A percentile compares a stretch with the other conserved stretches of the same genome.
Conservation (phyloP, 2,888 invertebrate species). For the Acronicta alni region DNA sequence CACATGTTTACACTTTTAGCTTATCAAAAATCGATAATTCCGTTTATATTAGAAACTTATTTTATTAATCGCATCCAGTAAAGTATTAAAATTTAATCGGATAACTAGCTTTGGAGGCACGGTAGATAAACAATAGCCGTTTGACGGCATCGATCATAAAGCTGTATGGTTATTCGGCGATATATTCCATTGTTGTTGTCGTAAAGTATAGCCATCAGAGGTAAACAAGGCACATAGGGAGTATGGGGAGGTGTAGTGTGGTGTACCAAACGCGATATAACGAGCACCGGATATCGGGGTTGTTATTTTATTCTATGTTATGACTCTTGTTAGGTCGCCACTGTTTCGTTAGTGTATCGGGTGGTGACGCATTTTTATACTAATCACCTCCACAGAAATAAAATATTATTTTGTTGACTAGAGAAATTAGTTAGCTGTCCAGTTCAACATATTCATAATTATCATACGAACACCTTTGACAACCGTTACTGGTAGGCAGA, state of each 20-base stretch:
- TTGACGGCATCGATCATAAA: constrained; percentile 34
- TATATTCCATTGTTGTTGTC: constrained; percentile 38
- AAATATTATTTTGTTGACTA: too few relatives aligned
- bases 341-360: constrained; percentile 60
- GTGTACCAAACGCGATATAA: constrained; percentile 71
- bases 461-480: too few relatives aligned
- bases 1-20: constrained; percentile 41
- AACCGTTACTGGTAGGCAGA: too few relatives aligned
- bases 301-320: constrained; percentile 76
- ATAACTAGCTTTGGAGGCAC: constrained; percentile 23
- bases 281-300: constrained; percentile 71
- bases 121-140: constrained; percentile 34
- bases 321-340: constrained; percentile 73
- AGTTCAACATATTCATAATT: too few relatives aligned
- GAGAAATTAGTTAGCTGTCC: too few relatives aligned
- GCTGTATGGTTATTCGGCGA: constrained; percentile 19
- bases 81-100: constrained; percentile 35
- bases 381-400: background rate
- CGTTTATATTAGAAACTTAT: constrained; percentile 33
- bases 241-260: constrained; percentile 47
- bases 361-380: constrained; percentile 44
- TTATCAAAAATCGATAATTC: constrained; percentile 29
- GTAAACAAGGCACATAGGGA: constrained; percentile 42
- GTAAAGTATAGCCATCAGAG: constrained; percentile 30
- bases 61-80: constrained; percentile 33